Evolutionary conservation across 2,113 vertebrate genomes (phyloP).

Genomic region (Phylloscopus whistleri): DNA sequence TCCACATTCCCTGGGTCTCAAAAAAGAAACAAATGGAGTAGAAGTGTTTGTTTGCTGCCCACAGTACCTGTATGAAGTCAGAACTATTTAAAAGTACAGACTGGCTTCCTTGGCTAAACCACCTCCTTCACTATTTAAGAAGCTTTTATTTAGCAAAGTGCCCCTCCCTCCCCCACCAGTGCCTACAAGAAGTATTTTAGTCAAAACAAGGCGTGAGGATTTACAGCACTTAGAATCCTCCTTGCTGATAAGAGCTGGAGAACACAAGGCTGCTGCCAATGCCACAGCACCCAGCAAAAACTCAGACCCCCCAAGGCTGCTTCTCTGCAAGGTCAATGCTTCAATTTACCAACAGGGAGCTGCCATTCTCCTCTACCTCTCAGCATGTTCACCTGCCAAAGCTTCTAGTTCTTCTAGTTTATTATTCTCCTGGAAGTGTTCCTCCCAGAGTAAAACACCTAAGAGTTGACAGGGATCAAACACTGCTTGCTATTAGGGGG

Average conservation of each 20-base stretch:
- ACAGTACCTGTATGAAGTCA: background rate
- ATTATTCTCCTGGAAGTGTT: slow-evolving; percentile 23
- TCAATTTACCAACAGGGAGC: background rate
- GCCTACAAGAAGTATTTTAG: background rate
- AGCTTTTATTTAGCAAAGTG: background rate
- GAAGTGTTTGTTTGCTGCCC: background rate
- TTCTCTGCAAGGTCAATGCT: background rate
- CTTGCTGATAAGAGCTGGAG: background rate
- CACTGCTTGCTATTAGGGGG: background rate
- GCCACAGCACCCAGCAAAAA: background rate
- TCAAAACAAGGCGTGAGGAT: background rate
- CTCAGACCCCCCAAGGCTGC: background rate
- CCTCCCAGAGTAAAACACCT: background rate
- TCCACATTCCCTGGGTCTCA: background rate
- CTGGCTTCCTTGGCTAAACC: background rate
- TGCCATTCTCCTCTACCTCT: background rate
- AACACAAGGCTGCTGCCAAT: background rate
- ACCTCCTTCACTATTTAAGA: background rate
- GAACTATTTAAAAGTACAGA: background rate
- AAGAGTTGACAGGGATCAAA: background rate
- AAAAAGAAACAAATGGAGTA: background rate
- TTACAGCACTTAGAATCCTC: background rate
- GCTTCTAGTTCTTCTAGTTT: background rate
- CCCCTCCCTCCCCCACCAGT: background rate
- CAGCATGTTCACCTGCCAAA: background rate